Evolutionary conservation across 2,888 invertebrate genomes (phyloP), one percentile per base, ranked within the genome.

Genomic region (Heteropelma amictum): DNA sequence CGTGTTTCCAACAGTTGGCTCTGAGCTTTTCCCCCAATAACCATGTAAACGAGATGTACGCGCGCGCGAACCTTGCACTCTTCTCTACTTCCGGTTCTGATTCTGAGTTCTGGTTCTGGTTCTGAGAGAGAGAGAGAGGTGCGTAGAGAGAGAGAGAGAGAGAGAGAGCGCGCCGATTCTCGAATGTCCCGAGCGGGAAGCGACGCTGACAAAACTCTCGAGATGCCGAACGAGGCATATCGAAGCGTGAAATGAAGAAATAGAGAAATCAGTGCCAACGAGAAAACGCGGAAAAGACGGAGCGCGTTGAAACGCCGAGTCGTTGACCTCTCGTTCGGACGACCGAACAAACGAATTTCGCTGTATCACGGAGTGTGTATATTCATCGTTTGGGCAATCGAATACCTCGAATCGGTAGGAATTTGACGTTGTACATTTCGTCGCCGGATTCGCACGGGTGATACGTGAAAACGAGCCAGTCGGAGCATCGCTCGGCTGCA

Each of bases 371-470:
- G n/a, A n/a, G n/a, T n/a, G n/a, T n/a, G n/a, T n/a, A n/a, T n/a
- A n/a, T n/a, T n/a, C n/a, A n/a, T n/a, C n/a, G n/a, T n/a, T n/a
- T n/a, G n/a, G n/a, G n/a, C n/a, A n/a, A n/a, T n/a, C n/a, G n/a
- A n/a, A n/a, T n/a, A n/a, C 35, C 10, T 10, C 8, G 35, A 35
- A n/a, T 42, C 28, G 5, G 17, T 8, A 21, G 19, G 45, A 75
- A 78, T 75, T 82, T 84, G 84, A 82, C 84, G 82, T 79, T 83
- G 85, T 85, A 85, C 84, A 85, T 83, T 85, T 85, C 85, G 85
- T 85, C 84, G 83, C 78, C 72, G 84, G 83, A 84, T 85, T n/a
- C n/a, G n/a, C n/a, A n/a, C n/a, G n/a, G n/a, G n/a, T n/a, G n/a
- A n/a, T n/a, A n/a, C n/a, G n/a, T n/a, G n/a, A n/a, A n/a, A n/a